Evolutionary conservation across 2,797 vertebrate species (phyloP), one percentile per base, ranked within the genome.

Genomic region (Carapus acus): DNA sequence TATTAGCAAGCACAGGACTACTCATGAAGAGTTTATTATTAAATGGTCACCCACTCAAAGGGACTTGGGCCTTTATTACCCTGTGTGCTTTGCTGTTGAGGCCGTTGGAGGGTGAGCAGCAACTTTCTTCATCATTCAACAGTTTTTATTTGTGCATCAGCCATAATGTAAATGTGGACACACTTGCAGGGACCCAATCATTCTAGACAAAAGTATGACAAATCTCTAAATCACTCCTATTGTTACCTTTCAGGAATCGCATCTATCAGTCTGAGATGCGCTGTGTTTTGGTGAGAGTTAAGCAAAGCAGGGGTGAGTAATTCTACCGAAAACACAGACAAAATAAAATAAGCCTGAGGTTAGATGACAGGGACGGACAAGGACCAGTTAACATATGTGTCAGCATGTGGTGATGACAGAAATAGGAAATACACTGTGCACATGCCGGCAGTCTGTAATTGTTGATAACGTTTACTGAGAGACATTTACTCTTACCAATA

Each of bases 201-300:
- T 7, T 24, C 14, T 33, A 33, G 19, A 19, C 13, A 44, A 21
- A n/a, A n/a, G n/a, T n/a, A n/a, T n/a, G n/a, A n/a, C n/a, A n/a
- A n/a, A n/a, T n/a, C n/a, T n/a, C 15, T 24, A 8, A 44, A n/a
- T 38, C 17, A n/a, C 17, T 31, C 21, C 22, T 45, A 22, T 6
- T 23, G 7, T 37, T 57, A 18, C 6, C 14, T 65, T 65, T 64
- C 54, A 85, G 82, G 52, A 41, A n/a, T 3, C 20, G 14, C 0
- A 1, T 71, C 22, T 85, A 76, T 66, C 83, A 85, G 51, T 82
- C 84, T 1, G 84, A 86, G 51, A 77, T 87, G 79, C 81, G 82
- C 60, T 87, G 86, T 43, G 73, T 86, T 11, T 1, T 83, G 8
- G 53, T 85, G 18, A 19, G 50, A 0, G 51, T 85, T 38, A 29